phyloP scores from a whole-genome alignment of 2,888 invertebrate species.

The Amblyjoppa proteus region DNA sequence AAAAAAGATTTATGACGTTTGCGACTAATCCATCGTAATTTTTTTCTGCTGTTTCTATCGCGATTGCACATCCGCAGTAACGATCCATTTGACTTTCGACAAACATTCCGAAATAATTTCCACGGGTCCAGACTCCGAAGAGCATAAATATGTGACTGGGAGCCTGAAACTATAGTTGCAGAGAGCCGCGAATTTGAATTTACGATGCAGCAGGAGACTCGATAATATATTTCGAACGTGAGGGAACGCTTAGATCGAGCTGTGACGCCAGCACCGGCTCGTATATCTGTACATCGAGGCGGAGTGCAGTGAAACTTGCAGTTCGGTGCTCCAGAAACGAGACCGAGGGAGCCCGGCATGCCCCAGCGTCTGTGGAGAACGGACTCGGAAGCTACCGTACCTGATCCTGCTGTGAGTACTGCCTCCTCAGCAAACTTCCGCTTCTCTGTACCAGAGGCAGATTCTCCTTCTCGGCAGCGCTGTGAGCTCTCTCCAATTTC shows the following conservation, averaged over 20 bases:
- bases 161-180: background rate
- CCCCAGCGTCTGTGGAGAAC: background rate
- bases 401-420: constrained; percentile 94
- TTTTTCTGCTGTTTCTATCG: background rate
- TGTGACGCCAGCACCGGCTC: background rate
- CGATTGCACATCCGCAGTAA: background rate
- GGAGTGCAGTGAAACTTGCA: background rate
- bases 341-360: background rate
- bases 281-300: background rate
- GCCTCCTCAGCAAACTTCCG: constrained; percentile 91
- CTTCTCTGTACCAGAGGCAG: constrained; percentile 91
- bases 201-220: background rate
- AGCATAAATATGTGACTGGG: background rate
- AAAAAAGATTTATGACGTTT: background rate
- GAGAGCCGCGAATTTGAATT: background rate
- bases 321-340: background rate
- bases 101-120: background rate
- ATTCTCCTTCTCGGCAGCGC: constrained; percentile 95
- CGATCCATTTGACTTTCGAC: background rate
- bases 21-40: background rate
- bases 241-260: background rate
- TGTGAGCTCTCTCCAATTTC: constrained; percentile 94
- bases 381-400: constrained; percentile 68
- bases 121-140: background rate
- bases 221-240: background rate